phyloP scores from a whole-genome alignment of 2,888 invertebrate species.

The Cheilosia vernalis region DNA sequence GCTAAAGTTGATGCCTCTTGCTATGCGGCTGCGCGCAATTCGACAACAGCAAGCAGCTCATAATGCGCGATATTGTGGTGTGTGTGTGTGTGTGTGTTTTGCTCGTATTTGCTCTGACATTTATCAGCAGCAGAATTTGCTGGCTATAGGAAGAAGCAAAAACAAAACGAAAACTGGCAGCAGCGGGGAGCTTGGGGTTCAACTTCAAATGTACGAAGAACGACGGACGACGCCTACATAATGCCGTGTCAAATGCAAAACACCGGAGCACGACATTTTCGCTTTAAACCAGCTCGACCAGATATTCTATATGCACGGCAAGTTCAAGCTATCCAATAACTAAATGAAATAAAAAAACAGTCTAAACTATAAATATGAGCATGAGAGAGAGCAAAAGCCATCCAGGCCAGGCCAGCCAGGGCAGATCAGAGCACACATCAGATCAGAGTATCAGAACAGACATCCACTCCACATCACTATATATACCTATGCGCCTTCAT shows the following conservation, averaged over 20 bases:
- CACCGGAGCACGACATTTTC: constrained; percentile 76
- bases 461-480: constrained; percentile 1
- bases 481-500: background rate
- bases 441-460: background rate
- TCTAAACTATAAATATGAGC: constrained; percentile 71
- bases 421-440: constrained; percentile 42
- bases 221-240: constrained; percentile 76
- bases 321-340: constrained; percentile 59
- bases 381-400: constrained; percentile 59
- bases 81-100: constrained; percentile 40
- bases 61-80: constrained; percentile 37
- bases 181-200: constrained; percentile 41
- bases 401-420: constrained; percentile 59
- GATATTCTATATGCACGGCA: constrained; percentile 76
- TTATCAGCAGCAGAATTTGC: constrained; percentile 65
- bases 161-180: constrained; percentile 6
- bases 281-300: constrained; percentile 76
- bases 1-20: constrained; percentile 64
- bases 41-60: constrained; percentile 25
- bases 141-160: constrained; percentile 53
- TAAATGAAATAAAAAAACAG: constrained; percentile 44
- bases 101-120: constrained; percentile 71
- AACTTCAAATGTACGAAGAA: constrained; percentile 59
- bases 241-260: constrained; percentile 75
- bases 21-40: constrained; percentile 34